Percentiles rank a stretch among this genome's conserved stretches.
Conservation (phyloP, 2,888 invertebrate genomes). For the Trachelus troglodyta region DNA sequence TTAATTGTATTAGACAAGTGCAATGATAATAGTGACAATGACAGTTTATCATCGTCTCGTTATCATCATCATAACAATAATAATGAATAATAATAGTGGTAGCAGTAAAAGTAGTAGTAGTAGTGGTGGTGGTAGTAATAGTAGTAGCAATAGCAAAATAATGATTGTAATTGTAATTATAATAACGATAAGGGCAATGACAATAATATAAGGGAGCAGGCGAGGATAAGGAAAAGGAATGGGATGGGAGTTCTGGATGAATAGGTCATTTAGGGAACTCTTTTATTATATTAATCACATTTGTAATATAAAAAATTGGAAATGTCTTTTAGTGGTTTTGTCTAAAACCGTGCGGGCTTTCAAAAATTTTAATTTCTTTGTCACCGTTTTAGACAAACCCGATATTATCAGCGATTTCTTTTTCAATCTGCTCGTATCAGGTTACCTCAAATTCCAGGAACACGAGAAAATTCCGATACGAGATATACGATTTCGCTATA, state of each 20-base stretch:
- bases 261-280: conserved; percentile 15
- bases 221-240: conserved; percentile 6
- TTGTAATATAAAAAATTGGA: conserved; percentile 40
- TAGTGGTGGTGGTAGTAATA: background rate
- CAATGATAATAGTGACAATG: conserved; percentile 12
- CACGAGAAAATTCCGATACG: background rate
- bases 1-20: conserved; percentile 52
- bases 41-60: background rate
- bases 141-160: background rate
- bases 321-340: conserved; percentile 44
- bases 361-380: conserved; percentile 16
- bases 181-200: background rate
- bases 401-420: conserved; percentile 11
- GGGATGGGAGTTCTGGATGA: background rate
- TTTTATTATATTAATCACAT: conserved; percentile 38
- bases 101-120: background rate
- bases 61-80: background rate
- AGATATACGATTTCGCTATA: background rate
- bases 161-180: background rate
- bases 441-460: conserved; percentile 23
- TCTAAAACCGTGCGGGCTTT: conserved; percentile 21
- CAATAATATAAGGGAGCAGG: conserved; percentile 30
- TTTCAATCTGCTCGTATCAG: conserved; percentile 21
- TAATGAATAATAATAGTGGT: background rate
- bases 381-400: conserved; percentile 27